These are phyloP conservation scores for Cheilosia scutellata DNA, from an alignment of 2,888 invertebrate genomes.

Conservation along the genomic window DNA sequence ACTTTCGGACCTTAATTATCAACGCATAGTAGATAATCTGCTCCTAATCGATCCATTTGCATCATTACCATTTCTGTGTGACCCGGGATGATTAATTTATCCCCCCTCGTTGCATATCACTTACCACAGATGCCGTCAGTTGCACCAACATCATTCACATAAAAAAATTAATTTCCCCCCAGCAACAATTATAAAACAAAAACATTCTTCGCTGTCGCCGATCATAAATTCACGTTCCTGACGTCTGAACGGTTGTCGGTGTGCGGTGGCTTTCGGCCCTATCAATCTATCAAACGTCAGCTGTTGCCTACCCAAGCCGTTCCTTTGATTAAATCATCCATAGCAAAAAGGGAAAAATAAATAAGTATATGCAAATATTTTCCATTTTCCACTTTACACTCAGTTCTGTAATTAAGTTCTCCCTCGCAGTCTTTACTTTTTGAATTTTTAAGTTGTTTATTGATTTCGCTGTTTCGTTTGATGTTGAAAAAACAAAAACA, in stretches of 20 bases:
- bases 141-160: neutral
- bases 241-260: neutral
- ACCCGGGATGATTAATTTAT: neutral
- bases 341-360: slow-evolving; percentile 2
- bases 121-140: neutral
- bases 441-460: neutral
- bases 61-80: neutral
- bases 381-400: neutral
- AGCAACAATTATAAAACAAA: neutral
- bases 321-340: neutral
- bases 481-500: neutral
- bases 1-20: neutral
- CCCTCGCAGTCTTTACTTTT: neutral
- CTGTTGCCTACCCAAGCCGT: neutral
- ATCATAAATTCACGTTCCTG: neutral
- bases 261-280: neutral
- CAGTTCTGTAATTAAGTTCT: neutral
- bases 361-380: slow-evolving; percentile 2
- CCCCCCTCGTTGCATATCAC: neutral
- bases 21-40: neutral
- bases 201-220: neutral
- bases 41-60: neutral
- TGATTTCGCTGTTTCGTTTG: neutral
- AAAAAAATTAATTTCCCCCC: neutral
- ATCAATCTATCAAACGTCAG: slow-evolving; percentile 12